These are phyloP conservation scores for Tympanoctomys barrerae DNA, from an alignment of 2,797 vertebrate species.

Conservation along the genomic window DNA sequence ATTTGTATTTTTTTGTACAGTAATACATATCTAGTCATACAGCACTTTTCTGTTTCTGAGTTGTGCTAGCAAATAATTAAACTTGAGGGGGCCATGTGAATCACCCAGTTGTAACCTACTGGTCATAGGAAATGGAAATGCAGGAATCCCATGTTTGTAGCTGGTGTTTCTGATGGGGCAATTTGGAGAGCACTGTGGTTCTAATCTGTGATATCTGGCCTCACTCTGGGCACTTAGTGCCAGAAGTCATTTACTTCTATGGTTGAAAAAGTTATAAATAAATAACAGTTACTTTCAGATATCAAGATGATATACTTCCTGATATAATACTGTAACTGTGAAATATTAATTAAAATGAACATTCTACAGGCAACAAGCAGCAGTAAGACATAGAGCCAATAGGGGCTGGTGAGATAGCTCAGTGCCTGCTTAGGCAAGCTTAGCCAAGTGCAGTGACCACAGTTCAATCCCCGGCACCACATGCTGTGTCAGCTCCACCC, in stretches of 20 bases:
- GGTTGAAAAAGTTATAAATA: neutral
- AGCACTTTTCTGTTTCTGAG: neutral
- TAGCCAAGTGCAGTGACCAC: no score
- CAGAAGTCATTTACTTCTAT: neutral
- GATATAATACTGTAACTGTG: neutral
- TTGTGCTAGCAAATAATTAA: neutral
- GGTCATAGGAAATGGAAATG: neutral
- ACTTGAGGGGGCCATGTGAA: neutral
- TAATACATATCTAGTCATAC: neutral
- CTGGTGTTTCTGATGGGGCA: no score
- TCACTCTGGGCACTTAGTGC: neutral
- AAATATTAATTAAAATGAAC: neutral
- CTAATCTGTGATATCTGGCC: no score
- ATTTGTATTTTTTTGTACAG: neutral
- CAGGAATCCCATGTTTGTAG: neutral
- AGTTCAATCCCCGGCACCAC: no score
- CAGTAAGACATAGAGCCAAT: neutral
- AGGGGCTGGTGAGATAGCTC: neutral
- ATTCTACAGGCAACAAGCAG: neutral
- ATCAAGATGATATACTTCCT: neutral
- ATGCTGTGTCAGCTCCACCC: no score
- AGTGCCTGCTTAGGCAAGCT: no score
- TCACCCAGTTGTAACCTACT: neutral
- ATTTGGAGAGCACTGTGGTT: neutral
- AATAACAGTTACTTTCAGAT: neutral